These are phyloP conservation scores for Vimba vimba DNA, from an alignment of 2,113 vertebrate species.

Conservation along the genomic window DNA sequence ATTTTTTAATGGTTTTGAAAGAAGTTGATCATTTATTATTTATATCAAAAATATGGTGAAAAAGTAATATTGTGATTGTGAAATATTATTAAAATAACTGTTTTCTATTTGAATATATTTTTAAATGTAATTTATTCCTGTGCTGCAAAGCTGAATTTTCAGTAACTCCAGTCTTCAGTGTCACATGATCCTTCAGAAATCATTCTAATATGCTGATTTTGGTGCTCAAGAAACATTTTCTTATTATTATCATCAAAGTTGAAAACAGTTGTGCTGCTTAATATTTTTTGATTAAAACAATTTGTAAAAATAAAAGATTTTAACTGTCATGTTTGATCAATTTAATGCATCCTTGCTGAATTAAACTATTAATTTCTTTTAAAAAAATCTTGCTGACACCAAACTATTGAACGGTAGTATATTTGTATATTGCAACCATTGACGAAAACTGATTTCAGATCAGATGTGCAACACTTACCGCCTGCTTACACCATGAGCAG, in stretches of 20 bases:
- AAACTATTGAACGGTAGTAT: neutral
- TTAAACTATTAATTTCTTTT: neutral
- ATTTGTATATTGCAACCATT: neutral
- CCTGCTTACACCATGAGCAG: slow-evolving; percentile 98
- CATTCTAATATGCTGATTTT: neutral
- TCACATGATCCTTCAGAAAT: neutral
- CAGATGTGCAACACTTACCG: slow-evolving; percentile 78
- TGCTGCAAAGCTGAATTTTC: too few relatives aligned
- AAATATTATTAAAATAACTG: neutral
- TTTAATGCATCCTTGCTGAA: neutral
- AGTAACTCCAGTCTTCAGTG: neutral
- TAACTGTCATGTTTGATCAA: too few relatives aligned
- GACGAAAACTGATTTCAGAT: neutral
- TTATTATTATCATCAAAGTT: neutral
- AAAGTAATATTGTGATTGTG: neutral
- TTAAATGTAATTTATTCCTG: neutral
- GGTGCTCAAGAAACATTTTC: neutral
- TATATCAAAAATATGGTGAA: neutral
- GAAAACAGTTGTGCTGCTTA: neutral
- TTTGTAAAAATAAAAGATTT: too few relatives aligned
- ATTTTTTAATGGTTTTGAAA: neutral
- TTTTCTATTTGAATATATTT: neutral
- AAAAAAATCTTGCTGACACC: neutral
- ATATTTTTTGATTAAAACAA: too few relatives aligned
- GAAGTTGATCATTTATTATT: too few relatives aligned